A percentile compares a stretch with the other conserved stretches of the same genome.
These are phyloP conservation scores for Charanyca ferruginea DNA, from an alignment of 2,888 invertebrate species.

Conservation along the genomic window DNA sequence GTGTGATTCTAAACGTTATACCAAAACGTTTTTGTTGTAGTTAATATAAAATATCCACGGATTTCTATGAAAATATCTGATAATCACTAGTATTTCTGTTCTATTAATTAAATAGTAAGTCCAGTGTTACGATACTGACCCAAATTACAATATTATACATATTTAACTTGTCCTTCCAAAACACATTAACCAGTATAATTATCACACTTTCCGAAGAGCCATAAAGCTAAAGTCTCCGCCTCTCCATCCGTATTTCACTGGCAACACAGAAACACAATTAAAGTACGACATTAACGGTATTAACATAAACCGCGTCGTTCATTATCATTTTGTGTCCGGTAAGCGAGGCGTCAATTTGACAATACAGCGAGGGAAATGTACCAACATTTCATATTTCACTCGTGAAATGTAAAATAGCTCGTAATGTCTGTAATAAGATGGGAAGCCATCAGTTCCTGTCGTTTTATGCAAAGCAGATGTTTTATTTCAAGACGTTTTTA, in stretches of 20 bases:
- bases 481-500: constrained; percentile 36
- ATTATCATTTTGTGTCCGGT: constrained; percentile 59
- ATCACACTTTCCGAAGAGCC: background rate
- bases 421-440: constrained; percentile 46
- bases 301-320: constrained; percentile 62
- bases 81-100: too few relatives aligned
- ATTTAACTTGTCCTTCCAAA: background rate
- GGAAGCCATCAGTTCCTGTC: constrained; percentile 34
- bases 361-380: constrained; percentile 38
- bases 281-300: constrained; percentile 55
- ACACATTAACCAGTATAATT: constrained; percentile 8
- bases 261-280: constrained; percentile 59
- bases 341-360: constrained; percentile 60
- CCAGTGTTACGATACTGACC: too few relatives aligned
- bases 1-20: too few relatives aligned
- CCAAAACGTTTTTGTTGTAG: too few relatives aligned
- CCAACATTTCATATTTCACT: constrained; percentile 44
- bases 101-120: too few relatives aligned
- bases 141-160: too few relatives aligned
- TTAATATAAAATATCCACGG: too few relatives aligned
- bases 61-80: too few relatives aligned
- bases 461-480: constrained; percentile 46
- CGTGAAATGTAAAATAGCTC: constrained; percentile 57
- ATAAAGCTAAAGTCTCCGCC: constrained; percentile 10
- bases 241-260: constrained; percentile 26